phyloP scores from a whole-genome alignment of 2,888 invertebrate species.

The Gymnoscelis rufifasciata region DNA sequence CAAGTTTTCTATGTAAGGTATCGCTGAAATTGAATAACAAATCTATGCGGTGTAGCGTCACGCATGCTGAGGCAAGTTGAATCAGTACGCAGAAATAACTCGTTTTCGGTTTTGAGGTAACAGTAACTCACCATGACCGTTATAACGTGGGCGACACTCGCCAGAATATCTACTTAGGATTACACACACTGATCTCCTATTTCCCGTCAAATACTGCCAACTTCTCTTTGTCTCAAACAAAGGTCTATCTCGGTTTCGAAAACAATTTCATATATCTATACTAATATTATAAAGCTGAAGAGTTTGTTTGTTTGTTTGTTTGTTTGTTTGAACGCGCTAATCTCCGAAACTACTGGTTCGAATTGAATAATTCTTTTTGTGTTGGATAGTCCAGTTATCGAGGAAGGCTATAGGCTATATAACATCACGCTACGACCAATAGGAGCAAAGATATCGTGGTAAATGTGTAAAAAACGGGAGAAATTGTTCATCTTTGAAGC shows the following conservation, averaged over 20 bases:
- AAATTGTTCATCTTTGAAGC: no score
- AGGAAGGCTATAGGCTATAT: no score
- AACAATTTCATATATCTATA: no score
- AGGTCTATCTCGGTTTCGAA: slow-evolving; percentile 42
- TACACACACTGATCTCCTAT: slow-evolving; percentile 37
- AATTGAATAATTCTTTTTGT: no score
- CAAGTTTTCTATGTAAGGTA: slow-evolving; percentile 16
- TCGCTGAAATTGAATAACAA: slow-evolving; percentile 31
- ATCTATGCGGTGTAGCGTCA: slow-evolving; percentile 33
- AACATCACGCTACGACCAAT: no score
- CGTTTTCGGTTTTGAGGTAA: slow-evolving; percentile 58
- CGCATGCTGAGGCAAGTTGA: slow-evolving; percentile 38
- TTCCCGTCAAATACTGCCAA: slow-evolving; percentile 33
- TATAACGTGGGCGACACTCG: slow-evolving; percentile 59
- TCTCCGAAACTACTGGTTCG: no score
- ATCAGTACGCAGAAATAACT: slow-evolving; percentile 65
- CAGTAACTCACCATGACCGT: slow-evolving; percentile 64
- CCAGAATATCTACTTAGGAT: slow-evolving; percentile 32
- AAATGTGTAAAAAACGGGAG: no score
- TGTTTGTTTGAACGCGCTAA: no score
- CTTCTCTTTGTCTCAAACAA: slow-evolving; percentile 40
- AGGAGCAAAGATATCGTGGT: no score
- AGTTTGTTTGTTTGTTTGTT: no score
- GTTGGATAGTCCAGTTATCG: no score
- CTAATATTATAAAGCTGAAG: no score